phyloP scores from a whole-genome alignment of 1,140 invertebrate genomes.

The Pantala flavescens region DNA sequence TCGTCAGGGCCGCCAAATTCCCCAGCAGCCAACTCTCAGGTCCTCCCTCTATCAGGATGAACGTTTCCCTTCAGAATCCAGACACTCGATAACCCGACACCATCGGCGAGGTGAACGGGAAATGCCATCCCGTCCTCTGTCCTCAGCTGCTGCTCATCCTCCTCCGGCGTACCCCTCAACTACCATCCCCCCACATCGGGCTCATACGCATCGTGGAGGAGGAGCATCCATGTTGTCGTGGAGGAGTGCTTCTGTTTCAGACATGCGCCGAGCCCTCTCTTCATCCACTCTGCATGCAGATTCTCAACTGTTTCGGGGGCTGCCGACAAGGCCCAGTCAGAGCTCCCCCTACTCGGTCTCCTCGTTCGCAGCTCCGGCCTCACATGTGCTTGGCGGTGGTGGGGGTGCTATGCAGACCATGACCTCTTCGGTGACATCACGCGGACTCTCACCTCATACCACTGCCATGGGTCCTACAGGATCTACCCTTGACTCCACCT shows the following conservation, averaged over 20 bases:
- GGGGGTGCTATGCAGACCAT: not conserved
- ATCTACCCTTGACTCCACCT: constrained; percentile 17
- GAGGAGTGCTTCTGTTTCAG: constrained; percentile 20
- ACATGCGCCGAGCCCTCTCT: constrained; percentile 13
- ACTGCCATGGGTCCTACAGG: constrained; percentile 46
- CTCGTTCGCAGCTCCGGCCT: constrained; percentile 15
- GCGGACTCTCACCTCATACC: constrained; percentile 33
- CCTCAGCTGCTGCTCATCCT: not conserved
- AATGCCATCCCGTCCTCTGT: not conserved
- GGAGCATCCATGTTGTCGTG: constrained; percentile 15
- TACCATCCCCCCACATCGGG: not conserved
- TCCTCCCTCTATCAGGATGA: constrained; percentile 4
- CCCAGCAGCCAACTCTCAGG: not conserved
- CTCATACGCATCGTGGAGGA: not conserved
- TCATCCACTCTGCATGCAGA: constrained; percentile 14
- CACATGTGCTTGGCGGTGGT: not conserved
- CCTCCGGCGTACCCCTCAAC: not conserved
- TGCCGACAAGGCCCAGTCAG: constrained; percentile 12
- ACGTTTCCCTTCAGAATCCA: not conserved
- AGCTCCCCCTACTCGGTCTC: constrained; percentile 15
- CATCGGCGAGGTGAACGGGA: not conserved
- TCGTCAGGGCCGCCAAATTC: not conserved
- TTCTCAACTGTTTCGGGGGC: not conserved
- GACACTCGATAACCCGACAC: constrained; percentile 3
- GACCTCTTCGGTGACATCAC: constrained; percentile 24